Evolutionary conservation across 2,888 invertebrate species (phyloP), one percentile per base, ranked within the genome.

Genomic region (Apocheima hispidaria): DNA sequence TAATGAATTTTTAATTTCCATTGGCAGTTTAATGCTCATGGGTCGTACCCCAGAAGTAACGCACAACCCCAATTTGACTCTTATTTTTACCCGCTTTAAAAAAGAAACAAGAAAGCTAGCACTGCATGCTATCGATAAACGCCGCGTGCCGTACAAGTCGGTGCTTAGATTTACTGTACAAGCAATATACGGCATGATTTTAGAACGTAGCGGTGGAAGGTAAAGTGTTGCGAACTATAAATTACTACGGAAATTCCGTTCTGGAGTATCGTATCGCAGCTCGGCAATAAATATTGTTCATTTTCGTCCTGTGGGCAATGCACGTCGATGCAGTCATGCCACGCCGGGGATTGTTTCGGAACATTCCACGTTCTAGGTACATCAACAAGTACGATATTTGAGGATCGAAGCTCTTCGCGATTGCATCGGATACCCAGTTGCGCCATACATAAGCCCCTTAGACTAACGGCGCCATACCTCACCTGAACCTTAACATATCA

Each of bases 401-500:
- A 16, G 43, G 53, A 63, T 65, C 63, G 62, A 67, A 70, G 71
- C 75, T 78, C 67, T 68, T 69, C 66, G 61, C 70, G 70, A 73
- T 73, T 77, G 75, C 69, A 69, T 59, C 63, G 56, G 54, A 56
- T 67, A 52, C 69, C 60, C 64, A 65, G 61, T 60, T 63, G 65
- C 53, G 51, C 60, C 58, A 54, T 60, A 64, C 63, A 65, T 68
- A 65, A 63, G 65, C 68, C 54, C 61, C 64, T 61, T 48, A 57
- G 54, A 63, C 57, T 65, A 65, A 69, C 68, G 58, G 62, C 64
- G 52, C 68, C 66, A 78, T 82, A 75, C 74, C 76, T 84, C 78
- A 79, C 74, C 74, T 77, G 82, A 79, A 88, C 87, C 88, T 88
- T 83, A 86, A 89, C 89, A 89, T 89, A 90, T 91, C 90, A 90